phyloP scores from a whole-genome alignment of 2,797 vertebrate species.

The Pangasius macronema region DNA sequence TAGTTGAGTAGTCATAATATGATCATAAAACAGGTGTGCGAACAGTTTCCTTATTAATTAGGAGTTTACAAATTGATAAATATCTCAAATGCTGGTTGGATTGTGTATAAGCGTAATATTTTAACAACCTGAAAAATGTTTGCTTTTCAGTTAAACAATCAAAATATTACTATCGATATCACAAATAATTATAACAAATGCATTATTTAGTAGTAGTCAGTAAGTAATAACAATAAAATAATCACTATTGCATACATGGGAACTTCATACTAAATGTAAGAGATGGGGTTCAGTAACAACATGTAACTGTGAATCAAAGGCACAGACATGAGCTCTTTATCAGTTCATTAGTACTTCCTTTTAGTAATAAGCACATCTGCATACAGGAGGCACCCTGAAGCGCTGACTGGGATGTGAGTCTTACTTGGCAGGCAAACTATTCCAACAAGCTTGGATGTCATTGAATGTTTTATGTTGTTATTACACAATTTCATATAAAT shows the following conservation, averaged over 20 bases:
- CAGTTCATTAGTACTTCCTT: conserved; percentile 18
- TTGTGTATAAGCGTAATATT: not conserved
- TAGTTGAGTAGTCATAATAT: not conserved
- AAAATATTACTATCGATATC: not conserved
- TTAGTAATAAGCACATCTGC: conserved; percentile 18
- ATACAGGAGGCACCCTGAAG: conserved; percentile 13
- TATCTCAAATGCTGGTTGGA: not conserved
- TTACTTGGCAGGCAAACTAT: not conserved
- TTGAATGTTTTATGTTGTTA: not conserved
- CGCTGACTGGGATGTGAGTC: not conserved
- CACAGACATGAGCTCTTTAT: conserved; percentile 1
- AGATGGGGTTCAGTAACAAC: not conserved
- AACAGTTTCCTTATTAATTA: not conserved
- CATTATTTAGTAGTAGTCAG: not conserved
- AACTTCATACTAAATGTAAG: not conserved
- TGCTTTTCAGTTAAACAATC: not conserved
- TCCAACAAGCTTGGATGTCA: not conserved
- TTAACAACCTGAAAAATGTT: not conserved
- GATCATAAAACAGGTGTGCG: not conserved
- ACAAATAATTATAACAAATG: not conserved
- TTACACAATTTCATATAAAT: not conserved
- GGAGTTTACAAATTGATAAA: not conserved
- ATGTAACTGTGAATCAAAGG: not conserved
- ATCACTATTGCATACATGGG: not conserved
- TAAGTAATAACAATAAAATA: not conserved